Base-by-base conservation (phyloP, 2,113 vertebrate species). In the Trematocara variabile region DNA sequence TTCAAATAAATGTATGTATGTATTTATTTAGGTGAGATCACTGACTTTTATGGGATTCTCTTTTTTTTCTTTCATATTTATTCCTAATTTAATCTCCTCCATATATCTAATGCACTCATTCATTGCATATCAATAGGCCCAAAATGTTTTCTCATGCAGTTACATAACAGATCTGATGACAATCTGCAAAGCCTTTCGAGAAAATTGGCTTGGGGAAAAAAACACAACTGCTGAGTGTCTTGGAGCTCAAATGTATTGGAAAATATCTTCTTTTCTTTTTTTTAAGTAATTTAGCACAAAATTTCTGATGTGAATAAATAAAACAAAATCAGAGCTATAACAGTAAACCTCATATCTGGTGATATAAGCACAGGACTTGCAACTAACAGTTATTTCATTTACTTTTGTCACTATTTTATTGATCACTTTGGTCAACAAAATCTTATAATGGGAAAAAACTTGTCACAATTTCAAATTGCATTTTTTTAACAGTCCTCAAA, bases 131-230 rank as follows among this genome's bases (percentile, higher is more conserved):
- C 16, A 82, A 44, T 60, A 54, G 22, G 37, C 20, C 3, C 34
- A 28, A 14, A 22, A 63, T 25, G 39, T 13, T 73, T 79, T 82
- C 5, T 10, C 18, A 8, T 25, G 53, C 16, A 33, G 70, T 73
- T 82, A 73, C 25, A 79, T 85, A 85, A 89, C 75, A 37, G 28
- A 58, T 18, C 20, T 16, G 9, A 77, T 60, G 5, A 65, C 54
- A 58, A n/a, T 46, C 25, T 44, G 14, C 9, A 56, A 75, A 75
- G 9, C 14, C 53, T 55, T 44, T 55, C 0, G 11, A 80, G 54
- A 37, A 52, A 81, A 63, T 63, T 75, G 41, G n/a, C 44, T 48
- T 8, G 18, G 9, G 20, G 8, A 3, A 41, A 48, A 50, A 22
- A 63, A 3, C 11, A 22, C 18, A 63, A 33, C 12, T 46, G 16